These are phyloP conservation scores for Papilio machaon DNA, from an alignment of 1,140 invertebrate genomes.

Conservation along the genomic window DNA sequence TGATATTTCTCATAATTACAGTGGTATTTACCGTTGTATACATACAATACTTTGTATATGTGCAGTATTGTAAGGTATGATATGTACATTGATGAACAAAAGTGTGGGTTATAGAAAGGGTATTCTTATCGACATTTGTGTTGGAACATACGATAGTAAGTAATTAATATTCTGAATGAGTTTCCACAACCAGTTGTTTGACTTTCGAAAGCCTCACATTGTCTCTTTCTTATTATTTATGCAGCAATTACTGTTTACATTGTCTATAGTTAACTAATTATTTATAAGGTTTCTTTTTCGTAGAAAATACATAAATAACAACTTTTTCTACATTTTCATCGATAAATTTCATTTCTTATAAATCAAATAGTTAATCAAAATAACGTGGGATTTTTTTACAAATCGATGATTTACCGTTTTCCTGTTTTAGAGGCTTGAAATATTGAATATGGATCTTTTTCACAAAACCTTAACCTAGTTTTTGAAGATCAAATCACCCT, in stretches of 20 bases:
- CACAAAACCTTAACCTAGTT: slow-evolving; percentile 42
- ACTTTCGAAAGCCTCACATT: slow-evolving; percentile 42
- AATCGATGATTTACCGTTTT: neutral
- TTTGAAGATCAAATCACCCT: slow-evolving; percentile 28
- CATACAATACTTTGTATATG: neutral
- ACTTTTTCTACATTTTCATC: no score
- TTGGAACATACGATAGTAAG: neutral
- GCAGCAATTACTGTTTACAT: neutral
- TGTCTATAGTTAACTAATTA: neutral
- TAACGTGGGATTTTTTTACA: neutral
- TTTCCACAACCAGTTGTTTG: slow-evolving; percentile 51
- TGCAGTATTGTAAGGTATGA: neutral
- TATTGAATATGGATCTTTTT: slow-evolving; percentile 12
- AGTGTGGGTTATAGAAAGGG: slow-evolving; percentile 7
- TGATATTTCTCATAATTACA: no score
- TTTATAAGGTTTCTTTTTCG: neutral
- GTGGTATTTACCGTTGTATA: no score
- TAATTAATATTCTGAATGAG: slow-evolving; percentile 50
- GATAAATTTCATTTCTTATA: no score
- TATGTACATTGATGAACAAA: neutral
- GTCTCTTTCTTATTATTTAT: slow-evolving; percentile 35
- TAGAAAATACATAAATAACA: no score
- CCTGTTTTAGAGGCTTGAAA: neutral
- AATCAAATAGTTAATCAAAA: no score
- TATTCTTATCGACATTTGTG: neutral